Evolutionary conservation across 2,797 vertebrate species (phyloP), one percentile per base, ranked within the genome.

Genomic region (Alcedo atthis): DNA sequence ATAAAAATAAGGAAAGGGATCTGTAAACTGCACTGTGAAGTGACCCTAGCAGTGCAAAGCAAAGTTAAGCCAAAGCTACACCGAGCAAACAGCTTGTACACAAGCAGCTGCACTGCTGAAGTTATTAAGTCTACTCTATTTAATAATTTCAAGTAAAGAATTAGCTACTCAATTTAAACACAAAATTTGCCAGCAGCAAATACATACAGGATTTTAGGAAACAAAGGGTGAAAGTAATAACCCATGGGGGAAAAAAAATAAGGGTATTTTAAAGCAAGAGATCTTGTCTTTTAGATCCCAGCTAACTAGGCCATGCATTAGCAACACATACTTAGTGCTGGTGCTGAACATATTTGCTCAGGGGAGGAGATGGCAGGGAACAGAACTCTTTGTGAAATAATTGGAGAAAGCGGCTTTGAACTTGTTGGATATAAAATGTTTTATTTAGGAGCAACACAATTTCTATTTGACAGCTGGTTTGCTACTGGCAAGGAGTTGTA

Each of bases 401-500:
- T 85, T 63, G 53, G 22, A 64, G 85, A 89, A 71, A 80, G 81
- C 20, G 4, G 24, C 46, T 92, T 66, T 92, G 83, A 94, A 75
- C 22, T 55, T 53, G 48, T 87, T 32, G 57, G 58, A 78, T 42
- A 15, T 85, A 53, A 90, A 92, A 80, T 45, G 75, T 86, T 93
- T 90, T 81, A 84, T 59, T 79, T 77, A 80, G 58, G 28, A 84
- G 51, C 21, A 85, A 54, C 40, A 78, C 51, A 90, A 45, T 58
- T 93, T 85, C n/a, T 76, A 6, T 79, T 74, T 85, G 61, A 82
- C 64, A 88, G 75, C 83, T 91, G 40, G 45, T 83, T 91, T 93
- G 83, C 85, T 85, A n/a, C 57, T 62, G 77, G 85, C 64, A 94
- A 90, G 54, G 57, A 86, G 45, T 76, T 68, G 59, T 85, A 40